phyloP scores from a whole-genome alignment of 92 coral and sea anemone species.

The Porites divaricata region DNA sequence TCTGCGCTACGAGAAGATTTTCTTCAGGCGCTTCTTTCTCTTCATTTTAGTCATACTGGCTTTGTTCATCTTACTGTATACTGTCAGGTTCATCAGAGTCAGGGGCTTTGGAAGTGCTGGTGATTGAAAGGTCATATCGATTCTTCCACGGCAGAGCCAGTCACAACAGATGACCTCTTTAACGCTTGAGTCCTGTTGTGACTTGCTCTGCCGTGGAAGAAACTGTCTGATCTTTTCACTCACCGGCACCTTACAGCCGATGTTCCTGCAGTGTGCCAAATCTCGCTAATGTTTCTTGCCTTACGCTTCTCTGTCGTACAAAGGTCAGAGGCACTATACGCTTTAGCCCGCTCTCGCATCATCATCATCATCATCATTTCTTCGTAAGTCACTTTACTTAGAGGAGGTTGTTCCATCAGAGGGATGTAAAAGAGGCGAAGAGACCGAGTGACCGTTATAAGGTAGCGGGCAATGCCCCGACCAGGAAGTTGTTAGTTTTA shows the following conservation, averaged over 20 bases:
- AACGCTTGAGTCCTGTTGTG: constrained; percentile 3
- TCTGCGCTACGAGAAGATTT: neutral
- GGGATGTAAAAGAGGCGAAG: constrained; percentile 44
- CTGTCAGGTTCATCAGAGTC: neutral
- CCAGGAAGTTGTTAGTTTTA: constrained; percentile 46
- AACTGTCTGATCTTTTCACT: constrained; percentile 27
- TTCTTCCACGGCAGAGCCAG: no score
- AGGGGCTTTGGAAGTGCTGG: constrained; percentile 1
- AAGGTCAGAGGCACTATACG: constrained; percentile 48
- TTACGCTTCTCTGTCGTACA: constrained; percentile 48
- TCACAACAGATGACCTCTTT: no score
- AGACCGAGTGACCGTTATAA: constrained; percentile 13
- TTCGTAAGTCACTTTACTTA: constrained; percentile 4
- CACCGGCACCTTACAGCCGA: constrained; percentile 25
- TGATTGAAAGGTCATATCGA: no score
- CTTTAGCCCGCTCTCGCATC: constrained; percentile 54
- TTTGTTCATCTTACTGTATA: neutral
- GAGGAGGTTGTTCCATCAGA: constrained; percentile 34
- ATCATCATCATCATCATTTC: neutral
- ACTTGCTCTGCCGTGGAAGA: constrained; percentile 15
- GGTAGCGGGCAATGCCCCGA: constrained; percentile 36
- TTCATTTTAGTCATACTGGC: neutral
- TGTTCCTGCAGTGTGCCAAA: constrained; percentile 43
- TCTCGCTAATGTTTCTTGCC: constrained; percentile 50
- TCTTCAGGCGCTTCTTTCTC: neutral